These are phyloP conservation scores for Acanthopleura granulata DNA, from an alignment of 2,888 invertebrate genomes.

Conservation along the genomic window DNA sequence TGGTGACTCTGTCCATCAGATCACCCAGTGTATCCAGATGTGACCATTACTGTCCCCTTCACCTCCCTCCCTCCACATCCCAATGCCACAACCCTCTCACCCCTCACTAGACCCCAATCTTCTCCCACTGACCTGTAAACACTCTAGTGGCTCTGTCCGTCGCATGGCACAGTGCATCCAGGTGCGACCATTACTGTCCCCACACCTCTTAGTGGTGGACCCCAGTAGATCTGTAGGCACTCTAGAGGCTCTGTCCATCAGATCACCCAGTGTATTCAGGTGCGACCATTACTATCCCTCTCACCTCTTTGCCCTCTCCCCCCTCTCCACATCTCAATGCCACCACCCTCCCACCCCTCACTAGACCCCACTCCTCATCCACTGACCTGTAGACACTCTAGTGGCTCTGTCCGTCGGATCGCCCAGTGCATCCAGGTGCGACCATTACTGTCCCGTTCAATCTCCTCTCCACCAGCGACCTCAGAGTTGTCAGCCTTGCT, in stretches of 20 bases:
- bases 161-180: slow-evolving; percentile 69
- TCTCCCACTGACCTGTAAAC: slow-evolving; percentile 58
- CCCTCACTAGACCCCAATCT: not conserved
- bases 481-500: slow-evolving; percentile 48
- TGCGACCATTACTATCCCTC: slow-evolving; percentile 62
- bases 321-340: too few relatives aligned
- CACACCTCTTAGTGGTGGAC: too few relatives aligned
- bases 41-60: too few relatives aligned
- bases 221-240: slow-evolving; percentile 68
- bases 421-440: slow-evolving; percentile 70
- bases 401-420: slow-evolving; percentile 63
- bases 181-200: slow-evolving; percentile 64
- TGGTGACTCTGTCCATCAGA: too few relatives aligned
- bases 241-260: slow-evolving; percentile 65
- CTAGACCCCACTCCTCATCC: not conserved
- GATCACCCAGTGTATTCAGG: slow-evolving; percentile 69
- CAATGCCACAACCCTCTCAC: too few relatives aligned
- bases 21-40: too few relatives aligned
- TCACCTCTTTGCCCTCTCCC: slow-evolving; percentile 62
- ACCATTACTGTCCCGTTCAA: slow-evolving; percentile 64
- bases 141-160: slow-evolving; percentile 65
- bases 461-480: slow-evolving; percentile 55
- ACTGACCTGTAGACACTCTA: slow-evolving; percentile 66
- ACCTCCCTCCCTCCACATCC: too few relatives aligned
- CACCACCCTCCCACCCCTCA: too few relatives aligned